Base-by-base conservation (phyloP, 2,888 invertebrate species). In the Heterodera filipjevi region DNA sequence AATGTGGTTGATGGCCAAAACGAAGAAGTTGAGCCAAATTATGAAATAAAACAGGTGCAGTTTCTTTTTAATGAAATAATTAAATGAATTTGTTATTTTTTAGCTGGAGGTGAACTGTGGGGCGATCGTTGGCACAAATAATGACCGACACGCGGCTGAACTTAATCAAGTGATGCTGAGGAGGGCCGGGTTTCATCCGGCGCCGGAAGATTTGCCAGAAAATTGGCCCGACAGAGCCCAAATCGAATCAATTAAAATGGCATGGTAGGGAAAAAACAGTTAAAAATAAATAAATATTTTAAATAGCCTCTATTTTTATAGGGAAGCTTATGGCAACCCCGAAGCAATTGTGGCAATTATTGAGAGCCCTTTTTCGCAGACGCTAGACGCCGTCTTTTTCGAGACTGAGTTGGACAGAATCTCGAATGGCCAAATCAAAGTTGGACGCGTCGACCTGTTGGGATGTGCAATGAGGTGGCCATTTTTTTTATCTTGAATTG, bases 231-330 rank as follows among this genome's bases (percentile, higher is more conserved):
- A 59, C 59, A n/a, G 22, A 27, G 59, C 59, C n/a, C 59, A 59
- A n/a, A 59, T 59, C 12, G 59, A 59, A n/a, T 59, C 59, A n/a
- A 59, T 59, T 8, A 59, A 59, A 59, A 59, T 59, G 59, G 59
- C 59, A n/a, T 59, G 59, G 59, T 59, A n/a, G 22, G 6, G 22
- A 53, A 3, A 19, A 53, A 53, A 6, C 49, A 49, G 44, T 49
- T 8, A 49, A 14, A 14, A 49, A 49, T 49, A 49, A 14, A 14
- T 49, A 19, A 14, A 14, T 49, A 19, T 49, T 14, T 49, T 3
- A 49, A 49, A 49, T 5, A 39, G 39, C 12, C 6, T 39, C 39
- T 39, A 0, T 39, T 12, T 0, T 39, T 39, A n/a, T 1, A 59
- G 59, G 59, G 27, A 59, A 59, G n/a, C 27, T 8, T 59, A 59